Evolutionary conservation across 2,797 vertebrate species (phyloP), one percentile per base, ranked within the genome.

Genomic region (Hylomyscus alleni): DNA sequence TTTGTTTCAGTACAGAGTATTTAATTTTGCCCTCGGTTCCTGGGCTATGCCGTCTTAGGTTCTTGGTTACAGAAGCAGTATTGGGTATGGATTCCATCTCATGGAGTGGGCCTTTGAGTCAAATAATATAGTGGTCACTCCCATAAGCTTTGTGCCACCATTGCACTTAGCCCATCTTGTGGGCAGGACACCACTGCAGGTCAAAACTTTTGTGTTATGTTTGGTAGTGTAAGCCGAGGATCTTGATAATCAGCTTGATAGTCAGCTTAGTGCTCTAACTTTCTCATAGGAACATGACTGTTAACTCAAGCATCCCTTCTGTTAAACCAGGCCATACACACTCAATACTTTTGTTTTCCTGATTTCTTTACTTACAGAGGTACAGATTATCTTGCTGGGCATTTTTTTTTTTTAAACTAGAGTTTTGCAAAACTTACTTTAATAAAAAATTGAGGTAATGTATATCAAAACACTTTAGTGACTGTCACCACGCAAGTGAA

Each of bases 401-500:
- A 89, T n/a, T 6, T 19, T 69, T 52, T 69, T 89, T 78, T 65
- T 73, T 91, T 73, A 31, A 60, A 26, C 89, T 92, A 83, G 19
- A 89, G 44, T 83, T 83, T 88, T 62, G 81, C 60, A 93, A 81
- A 96, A 34, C 72, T 62, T 82, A 40, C 9, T 50, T 85, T 72
- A 83, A 83, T 75, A 34, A 92, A 62, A 83, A 84, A 44, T 54
- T 50, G 73, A 17, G 20, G 47, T 37, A 81, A 56, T 78, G 1
- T 93, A 76, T 89, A 37, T 95, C 17, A 91, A 95, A 83, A 96
- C 14, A 62, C 31, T 76, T 92, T n/a, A 92, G 77, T 96, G 56
- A 34, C 29, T 94, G 77, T 13, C 22, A 78, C 60, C 88, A 12
- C 58, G 60, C 65, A 86, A 92, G 80, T 75, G 75, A 88, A 22